Percentiles rank a stretch among this genome's conserved stretches.
phyloP scores from a whole-genome alignment of 2,113 vertebrate genomes.

The Cynoglossus semilaevis region DNA sequence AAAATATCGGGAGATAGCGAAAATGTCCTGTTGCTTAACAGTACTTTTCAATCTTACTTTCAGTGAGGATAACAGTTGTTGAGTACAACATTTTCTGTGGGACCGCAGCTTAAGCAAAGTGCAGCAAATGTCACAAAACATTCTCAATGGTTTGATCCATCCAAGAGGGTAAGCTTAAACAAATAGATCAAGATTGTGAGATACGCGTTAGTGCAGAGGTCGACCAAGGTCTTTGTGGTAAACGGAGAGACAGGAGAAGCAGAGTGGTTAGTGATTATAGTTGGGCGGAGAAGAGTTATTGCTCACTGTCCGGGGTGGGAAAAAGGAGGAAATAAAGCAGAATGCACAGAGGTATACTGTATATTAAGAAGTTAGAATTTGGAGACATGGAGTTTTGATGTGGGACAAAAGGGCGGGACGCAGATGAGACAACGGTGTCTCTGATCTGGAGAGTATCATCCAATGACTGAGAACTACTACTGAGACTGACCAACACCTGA shows the following conservation, averaged over 20 bases:
- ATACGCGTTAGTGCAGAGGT: constrained; percentile 72
- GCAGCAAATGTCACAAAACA: too few relatives aligned
- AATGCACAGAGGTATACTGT: not conserved
- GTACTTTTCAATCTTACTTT: too few relatives aligned
- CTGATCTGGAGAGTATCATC: too few relatives aligned
- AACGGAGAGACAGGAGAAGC: not conserved
- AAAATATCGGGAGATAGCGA: too few relatives aligned
- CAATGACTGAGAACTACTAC: too few relatives aligned
- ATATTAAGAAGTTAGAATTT: not conserved
- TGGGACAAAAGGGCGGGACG: not conserved
- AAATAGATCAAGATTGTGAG: constrained; percentile 72
- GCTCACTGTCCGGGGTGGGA: constrained; percentile 47
- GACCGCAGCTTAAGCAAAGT: too few relatives aligned
- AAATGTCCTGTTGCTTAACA: too few relatives aligned
- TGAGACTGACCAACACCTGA: too few relatives aligned
- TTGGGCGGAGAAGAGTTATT: constrained; percentile 42
- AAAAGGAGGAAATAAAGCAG: not conserved
- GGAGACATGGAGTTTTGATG: too few relatives aligned
- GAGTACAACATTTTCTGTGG: too few relatives aligned
- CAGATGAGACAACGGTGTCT: not conserved
- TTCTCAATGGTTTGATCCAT: constrained; percentile 49
- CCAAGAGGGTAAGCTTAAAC: constrained; percentile 57
- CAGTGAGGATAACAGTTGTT: too few relatives aligned
- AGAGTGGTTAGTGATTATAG: not conserved
- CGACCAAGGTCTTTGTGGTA: constrained; percentile 24